These are phyloP conservation scores for Drosophila parthenogenetica DNA, from an alignment of 2,888 invertebrate species.

Conservation along the genomic window DNA sequence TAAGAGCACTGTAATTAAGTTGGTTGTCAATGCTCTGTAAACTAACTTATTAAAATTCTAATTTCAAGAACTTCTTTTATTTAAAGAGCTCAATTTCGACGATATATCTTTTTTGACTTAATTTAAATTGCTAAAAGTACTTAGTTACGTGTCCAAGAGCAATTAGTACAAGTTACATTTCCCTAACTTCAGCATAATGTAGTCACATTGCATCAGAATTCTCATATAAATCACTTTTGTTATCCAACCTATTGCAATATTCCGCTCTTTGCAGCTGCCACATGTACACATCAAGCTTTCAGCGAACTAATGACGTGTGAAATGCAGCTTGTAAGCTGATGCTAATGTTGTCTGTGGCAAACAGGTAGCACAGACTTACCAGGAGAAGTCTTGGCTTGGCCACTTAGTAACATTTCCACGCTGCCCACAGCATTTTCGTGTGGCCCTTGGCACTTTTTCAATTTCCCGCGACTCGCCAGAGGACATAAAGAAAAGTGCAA, in stretches of 20 bases:
- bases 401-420: conserved; percentile 45
- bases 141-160: background rate
- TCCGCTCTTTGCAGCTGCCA: conserved; percentile 10
- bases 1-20: too few species aligned
- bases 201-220: background rate
- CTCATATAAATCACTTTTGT: conserved; percentile 17
- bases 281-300: conserved; percentile 13
- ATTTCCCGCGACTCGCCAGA: conserved; percentile 59
- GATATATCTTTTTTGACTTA: too few species aligned
- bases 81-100: too few species aligned
- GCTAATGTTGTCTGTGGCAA: conserved; percentile 53
- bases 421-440: conserved; percentile 9
- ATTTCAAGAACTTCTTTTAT: too few species aligned
- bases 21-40: too few species aligned
- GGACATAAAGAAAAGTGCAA: conserved; percentile 73
- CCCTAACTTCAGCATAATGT: background rate
- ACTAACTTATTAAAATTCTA: too few species aligned
- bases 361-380: conserved; percentile 11
- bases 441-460: conserved; percentile 54
- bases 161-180: background rate
- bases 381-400: conserved; percentile 32
- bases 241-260: conserved; percentile 9
- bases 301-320: conserved; percentile 70
- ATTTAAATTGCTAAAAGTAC: too few species aligned
- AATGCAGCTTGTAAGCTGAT: conserved; percentile 54